A percentile compares a stretch with the other conserved stretches of the same genome.
phyloP scores from a whole-genome alignment of 1,140 invertebrate species.

The Lordiphosa clarofinis region DNA sequence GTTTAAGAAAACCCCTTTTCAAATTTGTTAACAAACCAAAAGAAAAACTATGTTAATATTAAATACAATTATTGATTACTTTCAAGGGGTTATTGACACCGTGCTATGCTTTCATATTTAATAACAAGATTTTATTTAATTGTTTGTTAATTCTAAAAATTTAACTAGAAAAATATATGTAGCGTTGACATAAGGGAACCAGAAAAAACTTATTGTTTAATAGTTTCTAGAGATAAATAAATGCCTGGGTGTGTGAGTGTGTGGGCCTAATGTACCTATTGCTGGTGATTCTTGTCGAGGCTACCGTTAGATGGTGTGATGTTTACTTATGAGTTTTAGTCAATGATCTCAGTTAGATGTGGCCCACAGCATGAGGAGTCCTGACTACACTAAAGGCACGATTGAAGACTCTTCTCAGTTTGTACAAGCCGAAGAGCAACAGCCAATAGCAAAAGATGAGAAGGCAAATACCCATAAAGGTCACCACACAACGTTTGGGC shows the following conservation, averaged over 20 bases:
- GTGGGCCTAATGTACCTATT: slow-evolving; percentile 23
- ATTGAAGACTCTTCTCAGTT: slow-evolving; percentile 65
- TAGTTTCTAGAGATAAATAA: slow-evolving; percentile 55
- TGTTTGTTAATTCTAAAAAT: slow-evolving; percentile 30
- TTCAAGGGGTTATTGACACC: too few species aligned
- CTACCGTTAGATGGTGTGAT: slow-evolving; percentile 16
- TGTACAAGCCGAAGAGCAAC: slow-evolving; percentile 50
- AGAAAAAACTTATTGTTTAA: slow-evolving; percentile 38
- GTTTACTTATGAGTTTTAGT: slow-evolving; percentile 13
- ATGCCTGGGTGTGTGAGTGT: slow-evolving; percentile 34
- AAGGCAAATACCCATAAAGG: slow-evolving; percentile 81
- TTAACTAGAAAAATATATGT: slow-evolving; percentile 30
- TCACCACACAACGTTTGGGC: slow-evolving; percentile 80
- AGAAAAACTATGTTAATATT: too few species aligned
- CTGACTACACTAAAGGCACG: slow-evolving; percentile 66
- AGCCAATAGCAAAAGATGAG: slow-evolving; percentile 79
- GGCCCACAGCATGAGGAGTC: slow-evolving; percentile 69
- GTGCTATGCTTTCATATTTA: slow-evolving; percentile 16
- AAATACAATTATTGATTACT: too few species aligned
- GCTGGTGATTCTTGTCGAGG: slow-evolving; percentile 31
- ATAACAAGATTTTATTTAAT: slow-evolving; percentile 28
- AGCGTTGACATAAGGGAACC: slow-evolving; percentile 52
- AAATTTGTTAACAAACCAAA: too few species aligned
- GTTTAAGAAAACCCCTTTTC: too few species aligned
- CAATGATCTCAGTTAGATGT: slow-evolving; percentile 41